These are phyloP conservation scores for Alexandromys fortis DNA, from an alignment of 2,113 vertebrate genomes.

Conservation along the genomic window DNA sequence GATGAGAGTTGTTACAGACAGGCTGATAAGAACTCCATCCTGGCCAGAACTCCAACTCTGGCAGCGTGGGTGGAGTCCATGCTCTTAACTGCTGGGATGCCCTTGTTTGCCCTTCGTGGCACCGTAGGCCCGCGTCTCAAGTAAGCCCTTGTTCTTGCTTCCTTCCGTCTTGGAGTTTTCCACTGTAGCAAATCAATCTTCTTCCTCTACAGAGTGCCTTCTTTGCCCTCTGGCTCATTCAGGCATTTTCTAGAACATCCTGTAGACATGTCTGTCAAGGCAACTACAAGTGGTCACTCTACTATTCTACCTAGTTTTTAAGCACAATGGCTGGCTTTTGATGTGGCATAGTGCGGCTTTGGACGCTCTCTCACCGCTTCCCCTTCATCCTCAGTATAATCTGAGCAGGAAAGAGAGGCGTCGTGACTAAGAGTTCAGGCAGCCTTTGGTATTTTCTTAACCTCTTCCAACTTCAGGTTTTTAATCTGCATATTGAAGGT, in stretches of 20 bases:
- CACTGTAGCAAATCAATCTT: background rate
- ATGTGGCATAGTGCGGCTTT: background rate
- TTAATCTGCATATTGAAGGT: background rate
- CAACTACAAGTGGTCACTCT: background rate
- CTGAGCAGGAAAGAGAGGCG: background rate
- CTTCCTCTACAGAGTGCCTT: background rate
- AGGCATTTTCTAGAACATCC: background rate
- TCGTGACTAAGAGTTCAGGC: background rate
- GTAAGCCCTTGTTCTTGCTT: background rate
- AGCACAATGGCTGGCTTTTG: background rate
- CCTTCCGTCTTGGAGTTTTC: background rate
- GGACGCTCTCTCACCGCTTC: too few relatives aligned
- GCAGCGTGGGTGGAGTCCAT: background rate
- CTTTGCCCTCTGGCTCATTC: background rate
- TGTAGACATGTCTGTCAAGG: background rate
- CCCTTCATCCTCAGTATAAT: too few relatives aligned
- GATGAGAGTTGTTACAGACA: background rate
- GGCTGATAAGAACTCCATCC: background rate
- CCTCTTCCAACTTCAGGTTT: background rate
- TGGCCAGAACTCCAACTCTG: background rate
- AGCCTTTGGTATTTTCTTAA: background rate
- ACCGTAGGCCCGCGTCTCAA: background rate
- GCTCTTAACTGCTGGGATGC: background rate
- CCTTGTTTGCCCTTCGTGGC: background rate
- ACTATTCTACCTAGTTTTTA: background rate